These are phyloP conservation scores for Nezara viridula DNA, from an alignment of 2,888 invertebrate species.

Conservation along the genomic window DNA sequence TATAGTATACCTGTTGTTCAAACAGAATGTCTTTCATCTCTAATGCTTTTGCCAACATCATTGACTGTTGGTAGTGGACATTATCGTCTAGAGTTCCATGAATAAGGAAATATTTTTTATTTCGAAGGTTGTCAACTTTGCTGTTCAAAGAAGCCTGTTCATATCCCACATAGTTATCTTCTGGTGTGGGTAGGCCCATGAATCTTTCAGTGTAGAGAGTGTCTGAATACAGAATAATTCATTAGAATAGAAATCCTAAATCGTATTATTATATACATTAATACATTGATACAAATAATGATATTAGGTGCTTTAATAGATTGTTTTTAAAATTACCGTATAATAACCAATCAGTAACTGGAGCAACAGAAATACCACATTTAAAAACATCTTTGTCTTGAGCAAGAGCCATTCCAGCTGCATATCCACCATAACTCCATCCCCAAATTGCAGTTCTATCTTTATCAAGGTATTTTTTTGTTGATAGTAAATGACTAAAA, in stretches of 20 bases:
- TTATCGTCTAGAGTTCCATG: constrained; percentile 97
- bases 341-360: constrained; percentile 95
- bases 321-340: constrained; percentile 80
- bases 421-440: constrained; percentile 98
- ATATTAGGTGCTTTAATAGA: neutral
- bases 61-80: constrained; percentile 97
- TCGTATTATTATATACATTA: too few species aligned
- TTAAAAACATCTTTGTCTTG: constrained; percentile 84
- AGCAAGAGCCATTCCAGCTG: constrained; percentile 88
- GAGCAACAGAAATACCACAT: constrained; percentile 95
- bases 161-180: constrained; percentile 83
- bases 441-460: constrained; percentile 95
- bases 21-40: constrained; percentile 90
- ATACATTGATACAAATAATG: too few species aligned
- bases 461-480: constrained; percentile 81
- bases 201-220: constrained; percentile 97
- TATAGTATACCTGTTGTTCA: constrained; percentile 84
- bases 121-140: constrained; percentile 75
- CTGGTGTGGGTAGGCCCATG: constrained; percentile 85
- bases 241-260: neutral
- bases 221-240: constrained; percentile 75
- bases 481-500: constrained; percentile 76
- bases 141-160: constrained; percentile 81
- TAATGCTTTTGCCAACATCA: constrained; percentile 89
- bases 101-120: constrained; percentile 88